phyloP scores from a whole-genome alignment of 2,888 invertebrate species.

The Unio pictorum region DNA sequence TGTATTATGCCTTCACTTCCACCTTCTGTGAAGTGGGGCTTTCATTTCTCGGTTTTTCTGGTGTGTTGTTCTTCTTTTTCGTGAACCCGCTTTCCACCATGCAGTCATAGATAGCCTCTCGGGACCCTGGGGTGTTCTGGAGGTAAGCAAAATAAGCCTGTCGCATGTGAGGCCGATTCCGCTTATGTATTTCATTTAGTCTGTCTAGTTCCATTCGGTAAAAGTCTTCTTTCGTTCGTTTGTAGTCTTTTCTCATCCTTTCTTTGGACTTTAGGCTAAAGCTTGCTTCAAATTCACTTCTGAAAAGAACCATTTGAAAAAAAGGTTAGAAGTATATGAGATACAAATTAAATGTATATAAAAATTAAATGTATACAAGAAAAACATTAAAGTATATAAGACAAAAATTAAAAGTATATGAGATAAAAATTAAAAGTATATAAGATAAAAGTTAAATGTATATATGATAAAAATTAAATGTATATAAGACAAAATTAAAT shows the following conservation, averaged over 20 bases:
- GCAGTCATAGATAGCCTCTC: constrained; percentile 66
- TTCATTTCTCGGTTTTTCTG: neutral
- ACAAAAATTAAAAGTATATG: too few species aligned
- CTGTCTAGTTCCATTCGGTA: constrained; percentile 68
- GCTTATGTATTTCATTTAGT: constrained; percentile 61
- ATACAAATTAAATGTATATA: neutral
- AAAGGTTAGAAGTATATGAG: neutral
- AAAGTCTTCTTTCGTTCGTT: constrained; percentile 66
- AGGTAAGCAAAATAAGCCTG: constrained; percentile 69
- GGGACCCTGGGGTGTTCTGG: constrained; percentile 69
- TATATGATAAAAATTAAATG: too few species aligned
- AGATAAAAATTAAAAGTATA: too few species aligned
- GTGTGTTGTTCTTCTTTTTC: constrained; percentile 30
- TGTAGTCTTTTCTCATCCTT: constrained; percentile 64
- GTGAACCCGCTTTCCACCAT: constrained; percentile 39
- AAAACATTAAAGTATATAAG: too few species aligned
- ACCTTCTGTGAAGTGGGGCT: too few species aligned
- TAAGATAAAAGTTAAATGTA: too few species aligned
- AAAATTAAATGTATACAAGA: too few species aligned
- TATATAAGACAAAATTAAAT: too few species aligned
- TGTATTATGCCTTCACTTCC: too few species aligned
- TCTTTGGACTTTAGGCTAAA: constrained; percentile 57
- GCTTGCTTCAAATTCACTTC: constrained; percentile 58
- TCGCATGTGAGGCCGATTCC: constrained; percentile 61
- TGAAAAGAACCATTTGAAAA: constrained; percentile 26